Percentiles rank a stretch among this genome's conserved stretches.
Conservation (phyloP, 2,888 invertebrate genomes). For the Drosophila kanekoi region DNA sequence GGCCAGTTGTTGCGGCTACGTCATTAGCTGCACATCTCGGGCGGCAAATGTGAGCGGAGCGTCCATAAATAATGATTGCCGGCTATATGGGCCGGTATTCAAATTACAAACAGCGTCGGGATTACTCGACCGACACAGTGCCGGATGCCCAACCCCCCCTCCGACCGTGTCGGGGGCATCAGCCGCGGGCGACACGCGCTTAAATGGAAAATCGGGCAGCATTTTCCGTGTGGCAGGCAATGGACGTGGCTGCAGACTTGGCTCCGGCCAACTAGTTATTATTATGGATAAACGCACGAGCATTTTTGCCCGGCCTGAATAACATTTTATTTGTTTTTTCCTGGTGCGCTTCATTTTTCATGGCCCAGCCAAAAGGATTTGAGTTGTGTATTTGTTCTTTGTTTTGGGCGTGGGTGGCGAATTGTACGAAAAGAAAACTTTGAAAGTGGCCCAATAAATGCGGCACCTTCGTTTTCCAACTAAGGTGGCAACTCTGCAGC, state of each 20-base stretch:
- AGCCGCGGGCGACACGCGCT: slow-evolving; percentile 62
- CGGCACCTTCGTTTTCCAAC: neutral
- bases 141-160: neutral
- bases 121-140: slow-evolving; percentile 9
- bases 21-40: slow-evolving; percentile 38
- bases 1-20: slow-evolving; percentile 10
- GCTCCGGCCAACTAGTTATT: slow-evolving; percentile 18
- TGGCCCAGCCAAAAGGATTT: slow-evolving; percentile 4
- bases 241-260: slow-evolving; percentile 23
- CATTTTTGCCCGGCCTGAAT: slow-evolving; percentile 2
- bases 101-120: slow-evolving; percentile 55
- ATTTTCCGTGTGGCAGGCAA: slow-evolving; percentile 42
- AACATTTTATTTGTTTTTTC: slow-evolving; percentile 49
- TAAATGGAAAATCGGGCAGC: slow-evolving; percentile 64
- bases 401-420: neutral
- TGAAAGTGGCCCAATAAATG: slow-evolving; percentile 34
- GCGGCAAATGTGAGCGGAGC: slow-evolving; percentile 40
- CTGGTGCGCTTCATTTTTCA: slow-evolving; percentile 26
- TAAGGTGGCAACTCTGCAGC: neutral
- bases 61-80: slow-evolving; percentile 71
- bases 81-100: slow-evolving; percentile 51
- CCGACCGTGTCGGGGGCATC: slow-evolving; percentile 2
- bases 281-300: slow-evolving; percentile 21
- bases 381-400: neutral
- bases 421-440: slow-evolving; percentile 19